Conservation (phyloP, 2,797 vertebrate species). For the Momotus momota region DNA sequence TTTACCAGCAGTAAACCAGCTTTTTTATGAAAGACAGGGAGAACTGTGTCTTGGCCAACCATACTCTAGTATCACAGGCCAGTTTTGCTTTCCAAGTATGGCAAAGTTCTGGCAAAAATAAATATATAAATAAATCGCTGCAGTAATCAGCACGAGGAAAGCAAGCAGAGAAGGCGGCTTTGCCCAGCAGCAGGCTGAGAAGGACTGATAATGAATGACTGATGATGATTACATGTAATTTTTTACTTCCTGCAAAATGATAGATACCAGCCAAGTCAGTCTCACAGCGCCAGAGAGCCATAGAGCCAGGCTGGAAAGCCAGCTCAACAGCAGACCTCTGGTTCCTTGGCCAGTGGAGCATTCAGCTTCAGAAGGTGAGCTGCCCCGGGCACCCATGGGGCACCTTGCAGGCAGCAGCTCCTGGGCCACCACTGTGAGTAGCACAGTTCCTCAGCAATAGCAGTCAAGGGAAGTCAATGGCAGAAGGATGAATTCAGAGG, state of each 20-base stretch:
- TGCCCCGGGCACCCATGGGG: neutral
- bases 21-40: neutral
- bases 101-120: constrained; percentile 52
- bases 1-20: neutral
- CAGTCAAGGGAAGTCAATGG: neutral
- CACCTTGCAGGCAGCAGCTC: neutral
- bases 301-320: neutral
- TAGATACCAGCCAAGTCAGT: constrained; percentile 48
- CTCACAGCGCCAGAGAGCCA: neutral
- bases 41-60: neutral
- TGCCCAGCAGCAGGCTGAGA: constrained; percentile 60
- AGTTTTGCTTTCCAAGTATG: constrained; percentile 11
- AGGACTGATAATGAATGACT: constrained; percentile 55
- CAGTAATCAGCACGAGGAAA: neutral
- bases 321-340: neutral
- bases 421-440: accelerated
- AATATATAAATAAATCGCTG: constrained; percentile 42
- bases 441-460: neutral
- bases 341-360: accelerated
- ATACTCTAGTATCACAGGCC: neutral
- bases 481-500: neutral
- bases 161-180: constrained; percentile 14
- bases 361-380: neutral
- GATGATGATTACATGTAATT: constrained; percentile 42
- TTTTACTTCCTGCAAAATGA: constrained; percentile 53